Evolutionary conservation across 2,113 vertebrate species (phyloP), one percentile per base, ranked within the genome.

Genomic region (Cyanoderma ruficeps): DNA sequence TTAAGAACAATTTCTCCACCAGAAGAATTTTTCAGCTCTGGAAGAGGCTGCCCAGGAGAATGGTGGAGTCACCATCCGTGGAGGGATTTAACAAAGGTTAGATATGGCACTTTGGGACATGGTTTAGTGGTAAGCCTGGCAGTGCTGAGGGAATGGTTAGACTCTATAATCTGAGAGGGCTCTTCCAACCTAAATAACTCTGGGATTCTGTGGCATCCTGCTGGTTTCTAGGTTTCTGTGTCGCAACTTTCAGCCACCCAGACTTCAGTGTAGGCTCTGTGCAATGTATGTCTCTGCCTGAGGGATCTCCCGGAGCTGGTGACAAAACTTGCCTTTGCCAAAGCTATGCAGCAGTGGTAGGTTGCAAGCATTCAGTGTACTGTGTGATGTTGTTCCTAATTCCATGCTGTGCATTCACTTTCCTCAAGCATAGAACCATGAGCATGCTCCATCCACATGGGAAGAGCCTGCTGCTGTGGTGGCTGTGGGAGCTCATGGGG

Each of bases 41-140:
- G 20, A 55, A 42, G 47, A 18, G 46, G 30, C 53, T 68, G 30
- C 9, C 16, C 20, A 31, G 30, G 55, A 39, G 11, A 42, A 27
- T 13, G 31, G 21, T 42, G 41, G 14, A 35, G 30, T 61, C 0
- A 0, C 30, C 15, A 41, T 41, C 8, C 0, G 0, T 31, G 11
- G 24, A 47, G 53, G 21, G 30, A 25, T 83, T 55, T 76, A 61
- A 28, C 15, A 49, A 49, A 23, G 0, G 0, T 52, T 39, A 31
- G 22, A 23, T 69, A 18, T 27, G 61, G 78, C 25, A 61, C 7
- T 18, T 42, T 22, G 55, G 41, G 55, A 42, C 10, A 33, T 4
- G 8, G 22, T 37, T 77, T 69, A 37, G 35, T 61, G 63, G 42
- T 33, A 41, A 60, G 31, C 41, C 25, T 69, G 35, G 35, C 56